phyloP scores from a whole-genome alignment of 2,888 invertebrate species.

The Spilosoma lubricipeda region DNA sequence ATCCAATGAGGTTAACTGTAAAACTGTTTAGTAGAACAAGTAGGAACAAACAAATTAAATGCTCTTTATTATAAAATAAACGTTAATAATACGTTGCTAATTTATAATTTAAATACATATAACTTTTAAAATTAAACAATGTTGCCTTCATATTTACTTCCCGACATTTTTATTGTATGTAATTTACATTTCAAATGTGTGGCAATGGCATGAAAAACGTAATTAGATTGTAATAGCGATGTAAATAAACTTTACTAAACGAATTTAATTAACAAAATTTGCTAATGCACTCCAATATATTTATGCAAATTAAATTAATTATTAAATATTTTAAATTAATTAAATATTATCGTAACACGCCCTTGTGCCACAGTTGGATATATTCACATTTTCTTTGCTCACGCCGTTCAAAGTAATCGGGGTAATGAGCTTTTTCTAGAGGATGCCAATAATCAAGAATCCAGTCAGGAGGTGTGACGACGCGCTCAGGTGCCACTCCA shows the following conservation, averaged over 20 bases:
- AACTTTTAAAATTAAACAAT: too few relatives aligned
- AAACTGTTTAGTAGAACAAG: too few relatives aligned
- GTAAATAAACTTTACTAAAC: background rate
- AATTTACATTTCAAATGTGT: background rate
- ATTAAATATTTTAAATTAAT: too few relatives aligned
- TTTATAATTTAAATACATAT: background rate
- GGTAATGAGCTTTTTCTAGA: conserved; percentile 96
- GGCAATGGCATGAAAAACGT: background rate
- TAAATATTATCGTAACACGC: conserved; percentile 40
- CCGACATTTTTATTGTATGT: too few relatives aligned
- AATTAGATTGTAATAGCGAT: background rate
- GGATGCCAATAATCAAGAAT: conserved; percentile 97
- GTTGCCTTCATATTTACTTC: too few relatives aligned
- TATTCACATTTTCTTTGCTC: conserved; percentile 95
- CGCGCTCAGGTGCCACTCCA: conserved; percentile 91
- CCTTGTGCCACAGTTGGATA: conserved; percentile 91
- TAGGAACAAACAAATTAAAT: too few relatives aligned
- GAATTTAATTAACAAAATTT: background rate
- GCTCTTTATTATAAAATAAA: background rate
- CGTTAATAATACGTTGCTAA: background rate
- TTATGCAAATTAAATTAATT: too few relatives aligned
- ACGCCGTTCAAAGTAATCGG: conserved; percentile 94
- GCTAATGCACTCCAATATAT: background rate
- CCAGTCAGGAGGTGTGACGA: conserved; percentile 91
- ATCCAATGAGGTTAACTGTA: too few relatives aligned